These are phyloP conservation scores for Drymodes brunneopygia DNA, from an alignment of 2,113 vertebrate species.

Conservation along the genomic window DNA sequence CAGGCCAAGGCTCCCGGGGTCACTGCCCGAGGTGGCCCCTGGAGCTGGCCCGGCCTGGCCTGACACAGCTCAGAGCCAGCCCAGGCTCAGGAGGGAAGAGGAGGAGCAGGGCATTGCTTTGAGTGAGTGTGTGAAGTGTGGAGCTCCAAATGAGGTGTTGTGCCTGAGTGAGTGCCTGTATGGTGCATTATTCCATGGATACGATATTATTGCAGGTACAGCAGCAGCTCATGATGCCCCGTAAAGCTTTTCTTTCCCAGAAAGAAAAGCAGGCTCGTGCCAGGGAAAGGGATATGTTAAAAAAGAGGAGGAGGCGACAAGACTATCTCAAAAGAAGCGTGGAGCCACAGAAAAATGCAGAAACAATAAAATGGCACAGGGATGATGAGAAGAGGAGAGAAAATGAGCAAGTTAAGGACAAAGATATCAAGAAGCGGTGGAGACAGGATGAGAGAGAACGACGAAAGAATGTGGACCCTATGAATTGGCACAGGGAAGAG, in stretches of 20 bases:
- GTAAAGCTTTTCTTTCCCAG: slow-evolving; percentile 71
- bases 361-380: slow-evolving; percentile 65
- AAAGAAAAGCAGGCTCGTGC: slow-evolving; percentile 70
- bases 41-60: background rate
- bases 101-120: background rate
- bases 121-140: background rate
- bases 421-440: slow-evolving; percentile 66
- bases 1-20: background rate
- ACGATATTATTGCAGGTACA: slow-evolving; percentile 59
- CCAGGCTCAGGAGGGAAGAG: background rate
- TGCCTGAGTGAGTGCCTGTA: slow-evolving; percentile 40
- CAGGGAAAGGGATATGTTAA: slow-evolving; percentile 68
- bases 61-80: background rate
- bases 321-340: slow-evolving; percentile 68
- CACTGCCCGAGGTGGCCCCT: background rate
- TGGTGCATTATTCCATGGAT: slow-evolving; percentile 43
- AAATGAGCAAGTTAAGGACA: slow-evolving; percentile 70
- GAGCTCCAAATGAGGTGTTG: background rate
- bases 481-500: slow-evolving; percentile 65
- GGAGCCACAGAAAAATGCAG: slow-evolving; percentile 63
- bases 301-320: slow-evolving; percentile 69
- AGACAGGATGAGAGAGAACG: slow-evolving; percentile 68
- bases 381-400: slow-evolving; percentile 69
- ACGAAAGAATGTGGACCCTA: slow-evolving; percentile 63
- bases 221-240: slow-evolving; percentile 68